Conservation (phyloP, 2,113 vertebrate species). For the Trinectes maculatus region DNA sequence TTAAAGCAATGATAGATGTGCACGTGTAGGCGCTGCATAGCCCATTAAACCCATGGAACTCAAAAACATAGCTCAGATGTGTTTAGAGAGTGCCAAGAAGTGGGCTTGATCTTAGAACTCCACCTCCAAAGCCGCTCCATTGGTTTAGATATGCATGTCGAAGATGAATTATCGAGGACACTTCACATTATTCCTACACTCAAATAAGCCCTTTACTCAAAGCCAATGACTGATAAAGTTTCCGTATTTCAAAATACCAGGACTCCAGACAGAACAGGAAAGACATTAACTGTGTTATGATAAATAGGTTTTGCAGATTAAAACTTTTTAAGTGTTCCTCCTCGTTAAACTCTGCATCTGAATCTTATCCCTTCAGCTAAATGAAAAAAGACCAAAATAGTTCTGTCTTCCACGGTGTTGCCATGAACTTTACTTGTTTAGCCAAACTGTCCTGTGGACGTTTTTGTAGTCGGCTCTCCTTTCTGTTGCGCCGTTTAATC, state of each 20-base stretch:
- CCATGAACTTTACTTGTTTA: conserved; percentile 12
- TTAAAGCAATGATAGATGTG: conserved; percentile 36
- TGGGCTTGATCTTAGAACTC: conserved; percentile 42
- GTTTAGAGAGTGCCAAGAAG: conserved; percentile 51
- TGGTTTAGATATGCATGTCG: conserved; percentile 43
- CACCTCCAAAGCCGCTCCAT: conserved; percentile 51
- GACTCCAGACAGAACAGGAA: conserved; percentile 16
- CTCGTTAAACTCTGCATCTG: conserved; percentile 14
- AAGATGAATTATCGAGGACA: conserved; percentile 36
- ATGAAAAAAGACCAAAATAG: conserved; percentile 10
- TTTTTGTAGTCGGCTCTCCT: neutral
- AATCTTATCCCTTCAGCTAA: conserved; percentile 5
- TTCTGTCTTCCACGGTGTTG: neutral
- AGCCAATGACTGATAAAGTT: conserved; percentile 22
- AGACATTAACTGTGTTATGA: no score
- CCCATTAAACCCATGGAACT: conserved; percentile 28
- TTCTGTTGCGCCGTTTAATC: neutral
- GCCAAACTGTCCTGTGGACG: neutral
- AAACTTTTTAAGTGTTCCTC: conserved; percentile 16
- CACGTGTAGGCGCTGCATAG: conserved; percentile 26
- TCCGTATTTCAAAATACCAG: neutral
- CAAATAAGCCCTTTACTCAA: conserved; percentile 13
- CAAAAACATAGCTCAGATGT: conserved; percentile 45
- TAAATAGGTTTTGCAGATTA: neutral
- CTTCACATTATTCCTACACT: conserved; percentile 33